These are phyloP conservation scores for Porphyrio hochstetteri DNA, from an alignment of 2,113 vertebrate species.

Conservation along the genomic window DNA sequence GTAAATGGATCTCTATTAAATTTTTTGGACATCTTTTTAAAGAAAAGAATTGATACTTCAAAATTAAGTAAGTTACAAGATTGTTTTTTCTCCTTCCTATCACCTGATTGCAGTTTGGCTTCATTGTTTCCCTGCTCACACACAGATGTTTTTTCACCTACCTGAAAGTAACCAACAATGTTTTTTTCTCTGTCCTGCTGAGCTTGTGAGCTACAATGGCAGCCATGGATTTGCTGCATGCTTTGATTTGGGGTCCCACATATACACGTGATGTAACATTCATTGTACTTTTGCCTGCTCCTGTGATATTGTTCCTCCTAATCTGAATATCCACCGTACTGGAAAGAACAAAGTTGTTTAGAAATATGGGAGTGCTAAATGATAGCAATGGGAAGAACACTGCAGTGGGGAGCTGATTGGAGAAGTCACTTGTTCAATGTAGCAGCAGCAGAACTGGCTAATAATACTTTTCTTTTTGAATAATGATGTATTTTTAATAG, in stretches of 20 bases:
- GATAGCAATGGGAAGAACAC: rapidly evolving
- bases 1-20: neutral
- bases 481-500: neutral
- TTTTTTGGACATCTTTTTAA: neutral
- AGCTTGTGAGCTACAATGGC: neutral
- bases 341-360: neutral
- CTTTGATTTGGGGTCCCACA: neutral
- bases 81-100: neutral
- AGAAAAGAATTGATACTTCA: neutral
- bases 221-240: neutral
- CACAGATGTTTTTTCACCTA: neutral
- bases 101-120: neutral
- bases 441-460: neutral
- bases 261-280: neutral
- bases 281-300: neutral
- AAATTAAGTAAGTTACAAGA: neutral
- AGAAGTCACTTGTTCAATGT: neutral
- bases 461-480: neutral
- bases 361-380: neutral
- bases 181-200: neutral
- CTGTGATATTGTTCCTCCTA: neutral
- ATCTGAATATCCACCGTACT: neutral
- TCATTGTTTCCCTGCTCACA: neutral
- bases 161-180: neutral
- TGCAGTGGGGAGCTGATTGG: neutral